Base-by-base conservation (phyloP, 2,113 vertebrate species). In the Gallinago paraguaiae region DNA sequence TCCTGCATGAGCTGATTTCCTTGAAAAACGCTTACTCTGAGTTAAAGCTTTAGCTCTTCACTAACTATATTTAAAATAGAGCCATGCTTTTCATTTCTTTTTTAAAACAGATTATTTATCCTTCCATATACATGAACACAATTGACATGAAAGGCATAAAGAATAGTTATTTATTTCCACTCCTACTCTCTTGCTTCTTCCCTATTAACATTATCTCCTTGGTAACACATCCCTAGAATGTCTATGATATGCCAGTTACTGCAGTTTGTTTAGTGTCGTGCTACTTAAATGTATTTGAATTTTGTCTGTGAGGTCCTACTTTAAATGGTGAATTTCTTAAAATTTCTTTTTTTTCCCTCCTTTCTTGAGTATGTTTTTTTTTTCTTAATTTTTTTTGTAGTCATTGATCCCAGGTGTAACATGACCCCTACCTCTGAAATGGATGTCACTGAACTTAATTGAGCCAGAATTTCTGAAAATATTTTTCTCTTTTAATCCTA, bases 191-290 rank as follows among this genome's bases (percentile, higher is more conserved):
- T 79, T 76, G 72, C 90, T 96, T 92, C 90, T 86, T 92, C 82
- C 80, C 68, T 64, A 51, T 94, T 92, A 92, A 65, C 86, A 70
- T 89, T 17, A 95, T 97, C 93, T 97, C 94, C 95, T 94, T 96
- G 95, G 94, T 93, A 97, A 96, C 96, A 30, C 85, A 90, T 71
- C 75, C 69, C 75, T 41, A 77, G 92, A 63, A 93, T 90, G 87
- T 76, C 82, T 93, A 3, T 59, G 88, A 83, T 46, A 35, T 64
- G 64, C 45, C 51, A 64, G 84, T 85, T 56, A 35, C 95, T 89
- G 91, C 77, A 72, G 69, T 23, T 93, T 13, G 3, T 77, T 86
- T 81, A 33, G 65, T 46, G 70, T 53, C 88, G 95, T 80, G 41
- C 41, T 92, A 2, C 79, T 84, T 76, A 25, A 37, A 79, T 81